phyloP scores from a whole-genome alignment of 2,888 invertebrate species.

The Drosophila pullipes region DNA sequence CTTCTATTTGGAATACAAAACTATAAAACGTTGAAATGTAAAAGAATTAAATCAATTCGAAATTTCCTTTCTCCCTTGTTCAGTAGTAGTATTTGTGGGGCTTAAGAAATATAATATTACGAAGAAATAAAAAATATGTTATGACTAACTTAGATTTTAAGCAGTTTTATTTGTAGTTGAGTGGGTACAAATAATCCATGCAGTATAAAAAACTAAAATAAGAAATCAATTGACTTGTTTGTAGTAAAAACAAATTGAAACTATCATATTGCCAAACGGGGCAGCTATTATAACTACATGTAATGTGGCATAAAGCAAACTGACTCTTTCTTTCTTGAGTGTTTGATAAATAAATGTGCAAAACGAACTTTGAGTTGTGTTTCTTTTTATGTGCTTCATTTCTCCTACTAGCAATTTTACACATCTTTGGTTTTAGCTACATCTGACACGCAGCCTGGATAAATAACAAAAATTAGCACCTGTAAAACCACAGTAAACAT shows the following conservation, averaged over 20 bases:
- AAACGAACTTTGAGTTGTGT: slow-evolving; percentile 39
- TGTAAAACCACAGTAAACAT: slow-evolving; percentile 57
- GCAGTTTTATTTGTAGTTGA: slow-evolving; percentile 41
- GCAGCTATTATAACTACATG: slow-evolving; percentile 40
- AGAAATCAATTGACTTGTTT: slow-evolving; percentile 44
- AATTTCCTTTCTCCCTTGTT: background rate
- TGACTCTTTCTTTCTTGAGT: slow-evolving; percentile 57
- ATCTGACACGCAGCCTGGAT: slow-evolving; percentile 58
- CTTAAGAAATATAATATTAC: slow-evolving; percentile 5
- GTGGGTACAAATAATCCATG: slow-evolving; percentile 13
- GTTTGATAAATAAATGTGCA: slow-evolving; percentile 77
- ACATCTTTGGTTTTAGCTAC: slow-evolving; percentile 56
- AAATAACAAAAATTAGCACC: slow-evolving; percentile 74
- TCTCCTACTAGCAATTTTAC: slow-evolving; percentile 9
- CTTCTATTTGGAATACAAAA: background rate
- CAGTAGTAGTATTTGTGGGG: background rate
- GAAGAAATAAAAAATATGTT: slow-evolving; percentile 24
- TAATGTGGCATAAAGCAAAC: slow-evolving; percentile 41
- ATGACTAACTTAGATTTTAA: slow-evolving; percentile 51
- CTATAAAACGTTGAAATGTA: background rate
- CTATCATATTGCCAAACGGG: slow-evolving; percentile 41
- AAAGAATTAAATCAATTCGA: background rate
- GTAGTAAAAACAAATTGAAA: slow-evolving; percentile 35
- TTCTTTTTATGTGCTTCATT: slow-evolving; percentile 15
- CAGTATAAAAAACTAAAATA: slow-evolving; percentile 16